These are phyloP conservation scores for Ahaetulla prasina DNA, from an alignment of 2,113 vertebrate species.

Conservation along the genomic window DNA sequence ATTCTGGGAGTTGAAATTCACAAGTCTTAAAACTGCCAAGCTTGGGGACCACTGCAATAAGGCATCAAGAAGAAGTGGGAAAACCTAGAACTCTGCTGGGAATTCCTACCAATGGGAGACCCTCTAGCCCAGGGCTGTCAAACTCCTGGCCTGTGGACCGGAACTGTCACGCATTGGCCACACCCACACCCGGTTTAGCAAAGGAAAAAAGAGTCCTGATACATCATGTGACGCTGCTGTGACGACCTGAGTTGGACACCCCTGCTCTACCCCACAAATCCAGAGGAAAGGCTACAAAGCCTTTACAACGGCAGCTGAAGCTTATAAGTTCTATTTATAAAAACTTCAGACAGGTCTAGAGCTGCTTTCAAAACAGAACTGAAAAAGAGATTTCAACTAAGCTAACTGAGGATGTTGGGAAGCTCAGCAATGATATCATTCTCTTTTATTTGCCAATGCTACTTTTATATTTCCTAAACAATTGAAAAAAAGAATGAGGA, in stretches of 20 bases:
- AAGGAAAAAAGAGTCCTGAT: too few relatives aligned
- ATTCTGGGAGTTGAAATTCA: too few relatives aligned
- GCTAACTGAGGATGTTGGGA: not conserved
- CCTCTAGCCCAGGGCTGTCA: not conserved
- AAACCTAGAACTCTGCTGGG: not conserved
- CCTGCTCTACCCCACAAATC: not conserved
- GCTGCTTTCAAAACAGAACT: not conserved
- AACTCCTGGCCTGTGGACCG: too few relatives aligned
- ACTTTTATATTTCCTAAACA: not conserved
- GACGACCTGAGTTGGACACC: too few relatives aligned
- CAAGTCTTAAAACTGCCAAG: too few relatives aligned
- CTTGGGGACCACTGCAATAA: too few relatives aligned
- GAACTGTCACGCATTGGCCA: too few relatives aligned
- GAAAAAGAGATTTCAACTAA: not conserved
- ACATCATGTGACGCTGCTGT: too few relatives aligned
- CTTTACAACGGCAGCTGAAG: not conserved
- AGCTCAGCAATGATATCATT: not conserved
- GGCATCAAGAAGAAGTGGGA: not conserved
- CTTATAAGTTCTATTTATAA: not conserved
- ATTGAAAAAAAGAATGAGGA: not conserved
- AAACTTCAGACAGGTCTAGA: not conserved
- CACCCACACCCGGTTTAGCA: too few relatives aligned
- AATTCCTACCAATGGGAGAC: not conserved
- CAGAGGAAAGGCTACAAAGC: not conserved
- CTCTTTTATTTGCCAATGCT: not conserved